phyloP scores from a whole-genome alignment of 2,797 vertebrate genomes.

The Aselliscus stoliczkanus region DNA sequence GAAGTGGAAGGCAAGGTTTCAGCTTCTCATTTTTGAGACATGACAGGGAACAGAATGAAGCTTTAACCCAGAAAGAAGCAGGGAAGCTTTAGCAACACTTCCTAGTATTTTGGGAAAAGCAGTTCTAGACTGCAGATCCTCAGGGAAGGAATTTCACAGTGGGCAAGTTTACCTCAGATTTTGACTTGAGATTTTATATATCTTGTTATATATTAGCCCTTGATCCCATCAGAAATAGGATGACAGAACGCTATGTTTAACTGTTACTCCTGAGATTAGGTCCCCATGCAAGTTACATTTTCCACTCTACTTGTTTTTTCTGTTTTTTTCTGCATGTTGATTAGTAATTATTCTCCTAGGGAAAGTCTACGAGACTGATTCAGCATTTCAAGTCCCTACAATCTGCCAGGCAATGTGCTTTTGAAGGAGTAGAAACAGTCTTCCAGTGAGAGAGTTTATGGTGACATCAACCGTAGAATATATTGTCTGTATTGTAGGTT shows the following conservation, averaged over 20 bases:
- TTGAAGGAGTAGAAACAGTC: background rate
- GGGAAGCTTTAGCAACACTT: background rate
- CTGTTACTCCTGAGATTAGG: background rate
- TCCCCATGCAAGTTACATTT: constrained; percentile 15
- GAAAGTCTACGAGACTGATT: background rate
- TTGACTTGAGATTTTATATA: background rate
- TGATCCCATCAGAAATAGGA: background rate
- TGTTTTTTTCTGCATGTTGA: background rate
- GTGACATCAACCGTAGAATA: background rate
- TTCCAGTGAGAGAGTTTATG: background rate
- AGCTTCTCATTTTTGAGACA: background rate
- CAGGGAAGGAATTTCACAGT: background rate
- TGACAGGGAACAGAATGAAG: background rate
- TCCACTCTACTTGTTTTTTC: background rate
- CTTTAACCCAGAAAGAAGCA: background rate
- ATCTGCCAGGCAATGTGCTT: background rate
- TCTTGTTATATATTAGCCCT: background rate
- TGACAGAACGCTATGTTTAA: background rate
- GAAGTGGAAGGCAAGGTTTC: background rate
- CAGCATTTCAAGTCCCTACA: background rate
- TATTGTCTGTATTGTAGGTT: background rate
- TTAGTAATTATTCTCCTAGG: constrained; percentile 13
- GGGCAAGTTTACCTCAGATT: background rate
- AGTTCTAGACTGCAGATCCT: background rate
- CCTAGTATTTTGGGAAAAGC: background rate